Percentiles rank a stretch among this genome's conserved stretches.
Conservation (phyloP, 2,113 vertebrate species). For the Perognathus longimembris region DNA sequence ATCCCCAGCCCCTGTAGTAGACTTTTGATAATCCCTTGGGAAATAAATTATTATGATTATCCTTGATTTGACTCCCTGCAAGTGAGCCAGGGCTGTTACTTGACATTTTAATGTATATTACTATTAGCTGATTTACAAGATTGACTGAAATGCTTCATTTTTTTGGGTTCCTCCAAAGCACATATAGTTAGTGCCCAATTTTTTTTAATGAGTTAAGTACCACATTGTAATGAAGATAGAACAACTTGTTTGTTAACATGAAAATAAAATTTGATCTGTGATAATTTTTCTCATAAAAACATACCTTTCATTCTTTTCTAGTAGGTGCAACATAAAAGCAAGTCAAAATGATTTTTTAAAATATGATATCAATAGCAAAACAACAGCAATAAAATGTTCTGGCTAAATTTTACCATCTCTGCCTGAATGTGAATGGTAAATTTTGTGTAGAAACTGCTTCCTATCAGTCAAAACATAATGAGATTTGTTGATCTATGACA, state of each 20-base stretch:
- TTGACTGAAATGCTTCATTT: not conserved
- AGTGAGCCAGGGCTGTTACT: not conserved
- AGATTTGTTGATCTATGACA: not conserved
- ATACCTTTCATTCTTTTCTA: constrained; percentile 31
- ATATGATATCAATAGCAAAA: not conserved
- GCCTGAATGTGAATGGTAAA: constrained; percentile 21
- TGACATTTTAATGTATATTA: not conserved
- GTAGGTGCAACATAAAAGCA: not conserved
- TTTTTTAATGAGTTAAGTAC: not conserved
- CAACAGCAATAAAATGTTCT: constrained; percentile 12
- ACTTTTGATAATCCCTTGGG: not conserved
- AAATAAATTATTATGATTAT: not conserved
- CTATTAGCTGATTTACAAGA: not conserved
- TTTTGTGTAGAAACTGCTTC: constrained; percentile 28
- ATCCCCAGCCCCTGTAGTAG: too few species aligned
- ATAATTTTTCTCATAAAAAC: not conserved
- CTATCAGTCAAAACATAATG: not conserved
- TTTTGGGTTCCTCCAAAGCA: not conserved
- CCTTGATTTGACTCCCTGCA: not conserved
- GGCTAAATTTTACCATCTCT: constrained; percentile 22
- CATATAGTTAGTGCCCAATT: not conserved
- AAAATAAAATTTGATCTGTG: constrained; percentile 54
- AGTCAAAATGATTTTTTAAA: constrained; percentile 20
- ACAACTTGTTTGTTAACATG: constrained; percentile 17
- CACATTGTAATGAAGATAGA: not conserved